Evolutionary conservation across 2,888 invertebrate species (phyloP).

Genomic region (Myopa tessellatipennis): DNA sequence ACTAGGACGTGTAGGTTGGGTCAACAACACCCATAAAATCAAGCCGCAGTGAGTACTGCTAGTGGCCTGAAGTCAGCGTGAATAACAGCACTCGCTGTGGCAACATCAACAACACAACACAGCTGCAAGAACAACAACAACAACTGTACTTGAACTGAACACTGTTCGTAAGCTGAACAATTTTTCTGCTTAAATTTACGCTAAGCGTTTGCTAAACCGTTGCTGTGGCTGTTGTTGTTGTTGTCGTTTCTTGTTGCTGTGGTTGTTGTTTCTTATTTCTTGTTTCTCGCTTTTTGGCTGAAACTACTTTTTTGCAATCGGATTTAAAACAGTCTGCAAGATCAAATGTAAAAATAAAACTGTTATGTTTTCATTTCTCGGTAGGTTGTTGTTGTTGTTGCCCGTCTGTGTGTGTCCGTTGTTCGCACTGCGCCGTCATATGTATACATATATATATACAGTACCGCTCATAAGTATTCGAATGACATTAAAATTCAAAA

Average conservation of each 20-base stretch:
- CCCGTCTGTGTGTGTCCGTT: slow-evolving; percentile 2
- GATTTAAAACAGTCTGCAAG: slow-evolving; percentile 31
- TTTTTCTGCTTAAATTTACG: slow-evolving; percentile 39
- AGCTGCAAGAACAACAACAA: slow-evolving; percentile 18
- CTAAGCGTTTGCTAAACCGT: slow-evolving; percentile 42
- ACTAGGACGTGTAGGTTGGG: no score
- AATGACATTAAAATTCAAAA: no score
- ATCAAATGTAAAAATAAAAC: slow-evolving; percentile 24
- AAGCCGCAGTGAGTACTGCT: slow-evolving; percentile 35
- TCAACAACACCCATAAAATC: slow-evolving; percentile 38
- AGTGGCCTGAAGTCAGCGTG: slow-evolving; percentile 18
- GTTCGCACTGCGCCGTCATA: slow-evolving; percentile 27
- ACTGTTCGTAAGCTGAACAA: slow-evolving; percentile 15
- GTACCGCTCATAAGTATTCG: no score
- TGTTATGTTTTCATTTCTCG: slow-evolving; percentile 16
- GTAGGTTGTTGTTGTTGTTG: slow-evolving; percentile 31
- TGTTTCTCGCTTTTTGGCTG: slow-evolving; percentile 43
- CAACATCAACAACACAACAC: not conserved
- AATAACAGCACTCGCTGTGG: not conserved
- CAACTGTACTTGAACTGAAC: slow-evolving; percentile 17
- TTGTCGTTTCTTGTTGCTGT: slow-evolving; percentile 28
- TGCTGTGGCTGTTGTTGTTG: slow-evolving; percentile 20
- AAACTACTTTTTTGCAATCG: slow-evolving; percentile 48
- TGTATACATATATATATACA: no score
- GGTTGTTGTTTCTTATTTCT: slow-evolving; percentile 6